Base-by-base conservation (phyloP, 2,797 vertebrate genomes). In the Tangara arthus region DNA sequence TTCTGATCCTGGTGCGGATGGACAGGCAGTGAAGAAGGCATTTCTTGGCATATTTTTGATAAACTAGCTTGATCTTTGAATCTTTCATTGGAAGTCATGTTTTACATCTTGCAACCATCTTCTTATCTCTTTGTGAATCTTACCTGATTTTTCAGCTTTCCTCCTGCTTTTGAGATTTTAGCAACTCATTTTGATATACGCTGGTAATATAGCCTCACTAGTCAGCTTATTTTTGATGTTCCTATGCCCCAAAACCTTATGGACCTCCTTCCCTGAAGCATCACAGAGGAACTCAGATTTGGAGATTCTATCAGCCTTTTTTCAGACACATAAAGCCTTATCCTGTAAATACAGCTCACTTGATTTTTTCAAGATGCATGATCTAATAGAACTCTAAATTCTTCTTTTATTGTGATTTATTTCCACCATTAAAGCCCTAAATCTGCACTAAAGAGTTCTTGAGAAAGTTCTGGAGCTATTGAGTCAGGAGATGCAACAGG, bases 331-430 rank as follows among this genome's bases (percentile, higher is more conserved):
- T 2, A 3, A 86, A 78, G 0, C n/a, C n/a, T 80, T 70, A 57
- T 30, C 7, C 53, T 23, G 9, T 81, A 81, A 89, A 66, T 65
- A 46, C 8, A 47, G 7, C 6, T 16, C n/a, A 65, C 24, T 60
- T 78, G 23, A 56, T 81, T 65, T 91, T 83, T 91, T 66, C 30
- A 52, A 79, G 59, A 63, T 41, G 47, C 35, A 82, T 89, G 46
- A 80, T 81, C 79, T 94, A 82, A 93, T 28, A 83, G 64, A 93
- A 66, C 10, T 21, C 20, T 80, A 72, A 95, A 81, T 4, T 0
- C 32, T 82, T 77, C 28, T 89, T 83, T 90, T 78, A 44, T 37
- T 83, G 77, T 91, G 82, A 95, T 94, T 93, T 93, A 94, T 93
- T 93, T 90, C 55, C 42, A 76, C 32, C 0, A 12, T 70, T 88